Evolutionary conservation across 2,113 vertebrate genomes (phyloP).

Genomic region (Hiodon alosoides): DNA sequence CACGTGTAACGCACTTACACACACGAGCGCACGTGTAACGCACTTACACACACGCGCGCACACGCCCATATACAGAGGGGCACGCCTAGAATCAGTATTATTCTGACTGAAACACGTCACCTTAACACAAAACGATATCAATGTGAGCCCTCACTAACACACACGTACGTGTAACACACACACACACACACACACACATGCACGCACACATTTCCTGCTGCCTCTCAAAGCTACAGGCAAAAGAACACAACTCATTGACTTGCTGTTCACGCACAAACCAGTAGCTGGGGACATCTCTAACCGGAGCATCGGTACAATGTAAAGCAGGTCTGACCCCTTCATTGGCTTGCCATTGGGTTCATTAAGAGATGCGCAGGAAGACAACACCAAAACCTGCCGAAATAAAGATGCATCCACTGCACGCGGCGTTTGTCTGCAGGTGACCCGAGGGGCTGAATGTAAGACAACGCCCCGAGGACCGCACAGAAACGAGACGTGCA

Average conservation of each 20-base stretch:
- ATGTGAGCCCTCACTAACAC: background rate
- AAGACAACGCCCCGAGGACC: background rate
- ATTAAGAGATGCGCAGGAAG: conserved; percentile 57
- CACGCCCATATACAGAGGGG: conserved; percentile 34
- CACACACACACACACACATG: background rate
- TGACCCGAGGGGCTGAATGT: background rate
- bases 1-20: conserved; percentile 15
- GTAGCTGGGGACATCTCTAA: conserved; percentile 61
- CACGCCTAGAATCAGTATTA: too few species aligned
- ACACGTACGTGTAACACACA: background rate
- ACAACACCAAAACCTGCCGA: conserved; percentile 35
- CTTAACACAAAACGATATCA: too few species aligned
- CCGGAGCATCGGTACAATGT: conserved; percentile 54
- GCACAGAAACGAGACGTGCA: background rate
- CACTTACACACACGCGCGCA: conserved; percentile 38
- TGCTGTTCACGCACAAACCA: conserved; percentile 42
- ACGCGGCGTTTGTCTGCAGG: background rate
- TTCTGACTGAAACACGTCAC: too few species aligned
- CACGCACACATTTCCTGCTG: conserved; percentile 45
- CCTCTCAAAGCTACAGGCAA: conserved; percentile 39
- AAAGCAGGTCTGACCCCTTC: conserved; percentile 60
- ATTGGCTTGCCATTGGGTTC: conserved; percentile 33
- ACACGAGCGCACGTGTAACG: conserved; percentile 20
- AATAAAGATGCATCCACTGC: background rate
- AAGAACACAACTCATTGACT: conserved; percentile 38